A percentile compares a stretch with the other conserved stretches of the same genome.
Conservation (phyloP, 2,888 invertebrate species). For the Neoscelio sp. region DNA sequence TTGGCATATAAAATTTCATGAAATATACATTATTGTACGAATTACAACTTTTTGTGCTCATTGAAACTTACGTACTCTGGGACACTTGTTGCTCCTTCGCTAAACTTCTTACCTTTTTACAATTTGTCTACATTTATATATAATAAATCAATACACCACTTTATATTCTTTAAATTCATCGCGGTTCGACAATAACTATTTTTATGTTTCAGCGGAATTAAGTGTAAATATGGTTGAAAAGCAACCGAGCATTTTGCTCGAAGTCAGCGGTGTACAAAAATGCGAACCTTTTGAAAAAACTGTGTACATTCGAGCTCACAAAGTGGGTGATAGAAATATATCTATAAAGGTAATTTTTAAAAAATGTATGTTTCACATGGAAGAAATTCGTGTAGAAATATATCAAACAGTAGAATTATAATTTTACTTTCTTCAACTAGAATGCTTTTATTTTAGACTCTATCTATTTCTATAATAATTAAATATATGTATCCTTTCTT, state of each 20-base stretch:
- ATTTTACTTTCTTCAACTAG: too few species aligned
- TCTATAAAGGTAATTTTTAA: constrained; percentile 85
- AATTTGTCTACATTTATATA: constrained; percentile 3
- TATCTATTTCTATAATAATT: too few species aligned
- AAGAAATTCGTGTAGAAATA: too few species aligned
- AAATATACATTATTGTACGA: constrained; percentile 6
- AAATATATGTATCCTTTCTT: too few species aligned
- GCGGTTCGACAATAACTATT: background rate
- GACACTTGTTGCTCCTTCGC: constrained; percentile 35
- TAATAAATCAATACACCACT: constrained; percentile 13
- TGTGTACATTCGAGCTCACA: constrained; percentile 87
- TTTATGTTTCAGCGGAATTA: constrained; percentile 77
- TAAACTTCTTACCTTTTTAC: background rate
- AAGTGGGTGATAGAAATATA: constrained; percentile 86
- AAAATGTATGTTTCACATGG: too few species aligned
- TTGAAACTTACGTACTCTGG: constrained; percentile 29
- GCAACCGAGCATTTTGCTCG: constrained; percentile 73
- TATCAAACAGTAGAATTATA: too few species aligned
- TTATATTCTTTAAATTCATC: background rate
- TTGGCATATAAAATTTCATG: constrained; percentile 24
- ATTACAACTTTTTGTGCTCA: background rate
- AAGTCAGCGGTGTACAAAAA: constrained; percentile 85
- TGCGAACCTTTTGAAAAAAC: constrained; percentile 85
- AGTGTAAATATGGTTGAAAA: constrained; percentile 77
- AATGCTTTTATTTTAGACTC: too few species aligned